Percentiles rank a stretch among this genome's conserved stretches.
Evolutionary conservation across 2,797 vertebrate genomes (phyloP).

Genomic region (Falco novaeseelandiae): DNA sequence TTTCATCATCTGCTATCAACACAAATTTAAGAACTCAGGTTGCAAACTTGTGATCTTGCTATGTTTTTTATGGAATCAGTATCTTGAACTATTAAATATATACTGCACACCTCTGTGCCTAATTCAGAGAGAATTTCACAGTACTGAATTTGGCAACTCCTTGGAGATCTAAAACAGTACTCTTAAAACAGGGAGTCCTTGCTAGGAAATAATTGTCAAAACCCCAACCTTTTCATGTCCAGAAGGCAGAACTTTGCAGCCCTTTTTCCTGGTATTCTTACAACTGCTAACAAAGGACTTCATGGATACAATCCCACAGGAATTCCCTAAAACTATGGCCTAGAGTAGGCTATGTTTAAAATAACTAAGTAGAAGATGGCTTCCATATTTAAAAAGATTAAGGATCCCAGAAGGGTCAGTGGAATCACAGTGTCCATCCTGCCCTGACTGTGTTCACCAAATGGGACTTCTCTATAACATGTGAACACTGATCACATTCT

Average conservation of each 20-base stretch:
- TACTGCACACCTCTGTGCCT: not conserved
- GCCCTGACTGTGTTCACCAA: not conserved
- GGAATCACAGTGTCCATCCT: not conserved
- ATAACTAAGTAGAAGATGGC: not conserved
- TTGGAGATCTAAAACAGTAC: not conserved
- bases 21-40: not conserved
- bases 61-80: not conserved
- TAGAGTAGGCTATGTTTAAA: not conserved
- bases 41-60: not conserved
- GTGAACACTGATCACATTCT: not conserved
- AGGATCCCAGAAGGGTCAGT: not conserved
- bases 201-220: not conserved
- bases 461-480: not conserved
- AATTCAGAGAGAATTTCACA: not conserved
- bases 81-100: not conserved
- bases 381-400: not conserved
- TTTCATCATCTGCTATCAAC: not conserved
- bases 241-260: not conserved
- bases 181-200: not conserved
- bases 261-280: not conserved
- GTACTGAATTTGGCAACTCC: not conserved
- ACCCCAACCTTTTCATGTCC: not conserved
- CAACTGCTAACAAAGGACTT: not conserved
- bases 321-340: not conserved
- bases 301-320: not conserved